phyloP scores from a whole-genome alignment of 2,888 invertebrate genomes.

The Fragum whitleyi region DNA sequence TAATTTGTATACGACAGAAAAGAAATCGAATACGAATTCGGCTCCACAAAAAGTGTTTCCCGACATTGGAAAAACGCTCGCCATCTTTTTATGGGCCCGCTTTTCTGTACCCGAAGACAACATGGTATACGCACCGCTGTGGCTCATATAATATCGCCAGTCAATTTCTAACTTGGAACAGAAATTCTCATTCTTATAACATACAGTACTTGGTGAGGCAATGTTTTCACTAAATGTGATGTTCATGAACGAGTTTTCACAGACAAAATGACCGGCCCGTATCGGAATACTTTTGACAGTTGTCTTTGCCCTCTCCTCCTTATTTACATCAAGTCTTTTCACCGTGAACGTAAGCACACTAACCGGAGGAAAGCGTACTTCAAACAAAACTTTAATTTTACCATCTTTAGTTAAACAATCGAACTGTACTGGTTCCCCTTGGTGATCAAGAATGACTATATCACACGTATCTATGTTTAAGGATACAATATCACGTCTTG shows the following conservation, averaged over 20 bases:
- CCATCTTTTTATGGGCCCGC: background rate
- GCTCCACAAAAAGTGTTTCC: conserved; percentile 46
- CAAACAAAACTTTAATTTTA: conserved; percentile 36
- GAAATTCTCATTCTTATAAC: conserved; percentile 46
- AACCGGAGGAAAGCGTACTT: conserved; percentile 50
- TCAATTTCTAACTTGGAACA: conserved; percentile 49
- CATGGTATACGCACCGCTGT: conserved; percentile 61
- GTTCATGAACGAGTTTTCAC: conserved; percentile 54
- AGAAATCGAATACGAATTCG: conserved; percentile 28
- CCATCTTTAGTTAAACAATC: conserved; percentile 20
- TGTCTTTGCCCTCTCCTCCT: background rate
- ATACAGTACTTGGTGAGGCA: conserved; percentile 46
- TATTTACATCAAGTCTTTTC: background rate
- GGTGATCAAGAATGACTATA: conserved; percentile 35
- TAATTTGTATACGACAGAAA: conserved; percentile 37
- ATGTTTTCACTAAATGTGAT: conserved; percentile 48
- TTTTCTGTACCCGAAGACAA: conserved; percentile 41
- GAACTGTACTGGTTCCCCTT: conserved; percentile 35
- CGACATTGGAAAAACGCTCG: conserved; percentile 24
- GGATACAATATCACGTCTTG: conserved; percentile 42
- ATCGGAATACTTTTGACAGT: background rate
- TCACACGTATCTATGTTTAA: conserved; percentile 37
- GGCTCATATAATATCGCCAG: conserved; percentile 51
- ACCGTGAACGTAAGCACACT: conserved; percentile 51
- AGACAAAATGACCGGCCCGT: background rate